These are phyloP conservation scores for Tachypleus tridentatus DNA, from an alignment of 1,140 invertebrate genomes.

Conservation along the genomic window DNA sequence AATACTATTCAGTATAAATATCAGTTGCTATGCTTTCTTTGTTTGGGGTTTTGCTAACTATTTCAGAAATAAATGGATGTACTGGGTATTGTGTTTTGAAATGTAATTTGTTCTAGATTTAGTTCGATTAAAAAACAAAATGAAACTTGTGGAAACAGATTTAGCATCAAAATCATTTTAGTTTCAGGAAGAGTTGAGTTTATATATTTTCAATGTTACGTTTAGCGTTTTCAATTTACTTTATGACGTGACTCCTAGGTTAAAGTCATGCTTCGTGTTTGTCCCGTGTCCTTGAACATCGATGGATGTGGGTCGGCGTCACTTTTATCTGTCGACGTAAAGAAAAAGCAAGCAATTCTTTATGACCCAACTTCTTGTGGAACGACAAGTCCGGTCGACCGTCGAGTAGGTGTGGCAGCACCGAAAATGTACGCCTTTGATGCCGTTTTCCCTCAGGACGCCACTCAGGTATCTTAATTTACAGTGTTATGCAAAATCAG, in stretches of 20 bases:
- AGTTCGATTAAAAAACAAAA: no score
- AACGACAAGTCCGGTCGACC: slow-evolving; percentile 46
- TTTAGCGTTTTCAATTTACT: no score
- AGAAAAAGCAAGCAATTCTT: slow-evolving; percentile 80
- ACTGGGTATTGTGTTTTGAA: no score
- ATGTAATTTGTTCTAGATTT: no score
- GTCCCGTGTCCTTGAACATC: slow-evolving; percentile 13
- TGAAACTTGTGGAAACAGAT: no score
- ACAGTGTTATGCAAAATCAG: not conserved
- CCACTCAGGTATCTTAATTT: slow-evolving; percentile 58
- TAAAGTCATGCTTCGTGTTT: slow-evolving; percentile 74
- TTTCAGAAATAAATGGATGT: no score
- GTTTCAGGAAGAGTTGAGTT: no score
- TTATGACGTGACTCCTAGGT: slow-evolving; percentile 44
- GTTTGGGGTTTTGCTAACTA: no score
- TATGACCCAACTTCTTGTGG: slow-evolving; percentile 51
- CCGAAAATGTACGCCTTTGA: slow-evolving; percentile 97
- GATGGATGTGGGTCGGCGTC: slow-evolving; percentile 37
- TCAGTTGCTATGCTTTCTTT: no score
- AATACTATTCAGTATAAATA: no score
- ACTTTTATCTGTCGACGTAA: slow-evolving; percentile 68
- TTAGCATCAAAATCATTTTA: no score
- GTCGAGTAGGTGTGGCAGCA: slow-evolving; percentile 64
- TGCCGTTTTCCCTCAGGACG: slow-evolving; percentile 79
- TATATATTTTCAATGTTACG: no score